A percentile compares a stretch with the other conserved stretches of the same genome.
Evolutionary conservation across 1,140 invertebrate species (phyloP).

Genomic region (Cydia amplana): DNA sequence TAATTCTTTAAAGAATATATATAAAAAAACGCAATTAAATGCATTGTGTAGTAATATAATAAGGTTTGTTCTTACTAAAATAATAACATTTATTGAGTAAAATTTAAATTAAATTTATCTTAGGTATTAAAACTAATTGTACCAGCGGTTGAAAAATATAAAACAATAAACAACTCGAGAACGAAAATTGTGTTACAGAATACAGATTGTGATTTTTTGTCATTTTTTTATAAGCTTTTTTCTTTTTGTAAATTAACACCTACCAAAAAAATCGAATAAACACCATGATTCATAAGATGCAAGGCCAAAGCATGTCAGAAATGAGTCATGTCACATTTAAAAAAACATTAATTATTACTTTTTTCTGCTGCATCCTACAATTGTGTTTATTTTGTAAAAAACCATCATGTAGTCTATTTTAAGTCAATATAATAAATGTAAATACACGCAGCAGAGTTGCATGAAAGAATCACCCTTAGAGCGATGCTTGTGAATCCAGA

Average conservation of each 20-base stretch:
- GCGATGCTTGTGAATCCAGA: not conserved
- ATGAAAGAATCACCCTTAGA: not conserved
- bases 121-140: constrained; percentile 20
- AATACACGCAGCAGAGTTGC: not conserved
- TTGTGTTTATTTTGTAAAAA: too few species aligned
- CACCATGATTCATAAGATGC: not conserved
- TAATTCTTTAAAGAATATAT: not conserved
- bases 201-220: too few species aligned
- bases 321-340: not conserved
- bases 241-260: too few species aligned
- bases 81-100: constrained; percentile 23
- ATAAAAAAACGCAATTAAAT: constrained; percentile 32
- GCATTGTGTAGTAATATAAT: constrained; percentile 24
- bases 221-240: too few species aligned
- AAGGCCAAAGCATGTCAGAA: not conserved
- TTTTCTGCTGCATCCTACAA: not conserved
- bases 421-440: not conserved
- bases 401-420: not conserved
- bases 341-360: too few species aligned
- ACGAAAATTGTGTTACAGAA: not conserved
- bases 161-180: not conserved
- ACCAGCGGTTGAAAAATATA: constrained; percentile 24
- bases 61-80: constrained; percentile 12
- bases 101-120: constrained; percentile 7
- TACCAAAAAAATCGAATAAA: not conserved